Evolutionary conservation across 2,113 vertebrate genomes (phyloP), one percentile per base, ranked within the genome.

Genomic region (Ceuthmochares aereus): DNA sequence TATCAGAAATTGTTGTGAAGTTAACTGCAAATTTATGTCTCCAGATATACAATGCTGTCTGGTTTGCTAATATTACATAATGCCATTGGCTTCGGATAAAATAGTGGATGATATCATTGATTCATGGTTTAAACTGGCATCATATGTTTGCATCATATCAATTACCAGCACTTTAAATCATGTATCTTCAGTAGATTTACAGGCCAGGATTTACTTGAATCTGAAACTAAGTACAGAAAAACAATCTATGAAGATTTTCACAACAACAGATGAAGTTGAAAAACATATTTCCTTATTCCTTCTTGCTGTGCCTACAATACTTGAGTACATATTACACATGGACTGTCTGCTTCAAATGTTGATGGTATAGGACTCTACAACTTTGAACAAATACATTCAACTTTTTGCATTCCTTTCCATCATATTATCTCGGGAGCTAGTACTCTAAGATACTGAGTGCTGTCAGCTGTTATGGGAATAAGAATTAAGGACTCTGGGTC

Each of bases 381-480:
- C 34, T 30, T 3, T 32, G 76, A 79, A 26, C 52, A 66, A 45
- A 55, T 88, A 36, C 37, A 63, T 80, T 81, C 36, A 74, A 27
- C 77, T 73, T 67, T 15, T 26, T 94, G 89, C 97, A 92, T 97
- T 96, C 95, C 92, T 27, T 75, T 56, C 63, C 67, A 76, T 77
- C 47, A 34, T 66, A 40, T 54, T 37, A 4, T 62, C 79, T 87
- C 76, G 87, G 79, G 93, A 91, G 81, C 72, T 79, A 56, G 91
- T 83, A 72, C 85, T 96, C 86, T 85, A 88, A 96, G 89, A 90
- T 96, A 83, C n/a, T 7, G 79, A 94, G 90, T 94, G 92, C 96
- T 81, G 87, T 95, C 85, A 14, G 76, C 82, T 81, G 74, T 82
- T 93, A 77, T 0, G 4, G 72, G 83, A 87, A 43, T 47, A 55